Evolutionary conservation across 64 coral and sea anemone species (phyloP).

Genomic region (Cladopsammia gracilis): DNA sequence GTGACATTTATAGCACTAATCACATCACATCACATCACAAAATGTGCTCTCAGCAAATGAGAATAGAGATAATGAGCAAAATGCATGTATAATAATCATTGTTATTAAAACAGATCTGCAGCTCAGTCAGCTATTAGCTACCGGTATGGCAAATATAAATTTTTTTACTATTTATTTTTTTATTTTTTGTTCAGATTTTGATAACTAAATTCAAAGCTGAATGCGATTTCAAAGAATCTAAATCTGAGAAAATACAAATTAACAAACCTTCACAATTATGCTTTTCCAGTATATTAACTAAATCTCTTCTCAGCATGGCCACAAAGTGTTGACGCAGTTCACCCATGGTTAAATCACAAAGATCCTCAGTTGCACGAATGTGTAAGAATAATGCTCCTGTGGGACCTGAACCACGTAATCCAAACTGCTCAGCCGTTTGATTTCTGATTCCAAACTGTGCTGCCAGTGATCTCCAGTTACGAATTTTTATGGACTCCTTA

Average conservation of each 20-base stretch:
- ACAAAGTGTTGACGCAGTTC: neutral
- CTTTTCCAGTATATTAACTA: neutral
- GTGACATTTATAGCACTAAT: too few species aligned
- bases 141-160: too few species aligned
- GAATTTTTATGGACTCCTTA: constrained; percentile 20
- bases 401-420: constrained; percentile 1
- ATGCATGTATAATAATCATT: too few species aligned
- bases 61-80: too few species aligned
- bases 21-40: too few species aligned
- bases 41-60: too few species aligned
- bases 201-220: too few species aligned
- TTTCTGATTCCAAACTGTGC: constrained; percentile 43
- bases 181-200: too few species aligned
- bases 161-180: too few species aligned
- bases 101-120: too few species aligned
- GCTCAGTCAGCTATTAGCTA: too few species aligned
- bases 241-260: neutral
- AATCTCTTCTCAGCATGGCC: constrained; percentile 6
- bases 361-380: neutral
- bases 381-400: constrained; percentile 2
- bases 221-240: too few species aligned
- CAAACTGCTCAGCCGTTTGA: constrained; percentile 13
- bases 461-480: constrained; percentile 47
- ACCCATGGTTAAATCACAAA: constrained; percentile 4
- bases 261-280: constrained; percentile 17